A percentile compares a stretch with the other conserved stretches of the same genome.
Conservation (phyloP, 2,113 vertebrate species). For the Mormyrus iriodes region DNA sequence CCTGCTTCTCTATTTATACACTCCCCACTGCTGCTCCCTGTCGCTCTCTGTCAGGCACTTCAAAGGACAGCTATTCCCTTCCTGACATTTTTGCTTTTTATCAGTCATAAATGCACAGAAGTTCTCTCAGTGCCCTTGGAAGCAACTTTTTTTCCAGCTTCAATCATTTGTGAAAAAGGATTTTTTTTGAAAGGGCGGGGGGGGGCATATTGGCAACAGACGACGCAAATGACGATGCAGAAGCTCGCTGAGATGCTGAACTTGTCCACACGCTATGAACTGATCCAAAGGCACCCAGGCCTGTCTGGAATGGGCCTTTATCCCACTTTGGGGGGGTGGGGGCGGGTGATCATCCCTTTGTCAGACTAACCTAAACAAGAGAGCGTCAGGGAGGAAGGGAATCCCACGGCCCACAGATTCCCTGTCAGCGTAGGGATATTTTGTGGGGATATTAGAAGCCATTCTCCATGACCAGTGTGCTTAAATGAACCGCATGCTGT, state of each 20-base stretch:
- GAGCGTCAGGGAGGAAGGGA: background rate
- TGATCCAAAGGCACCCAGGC: background rate
- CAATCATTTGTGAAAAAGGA: slow-evolving; percentile 27
- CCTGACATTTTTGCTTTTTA: slow-evolving; percentile 16
- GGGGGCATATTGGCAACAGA: background rate
- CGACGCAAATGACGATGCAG: background rate
- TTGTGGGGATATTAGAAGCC: background rate
- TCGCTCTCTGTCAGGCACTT: slow-evolving; percentile 7
- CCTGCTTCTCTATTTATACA: background rate
- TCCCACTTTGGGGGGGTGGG: no score
- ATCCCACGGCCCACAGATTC: background rate
- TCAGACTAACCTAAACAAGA: background rate
- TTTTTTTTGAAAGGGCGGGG: background rate
- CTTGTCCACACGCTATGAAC: background rate
- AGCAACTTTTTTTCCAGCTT: slow-evolving; percentile 20
- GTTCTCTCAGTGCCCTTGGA: slow-evolving; percentile 9
- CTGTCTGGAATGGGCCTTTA: background rate
- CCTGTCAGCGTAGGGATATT: background rate
- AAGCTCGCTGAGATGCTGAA: background rate
- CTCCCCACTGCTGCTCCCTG: background rate
- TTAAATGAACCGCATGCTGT: background rate
- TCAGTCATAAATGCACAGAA: slow-evolving; percentile 21
- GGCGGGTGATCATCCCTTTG: background rate
- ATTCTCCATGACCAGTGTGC: background rate
- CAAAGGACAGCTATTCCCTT: slow-evolving; percentile 13